Conservation (phyloP, 2,797 vertebrate genomes). For the Lithobates sylvaticus region DNA sequence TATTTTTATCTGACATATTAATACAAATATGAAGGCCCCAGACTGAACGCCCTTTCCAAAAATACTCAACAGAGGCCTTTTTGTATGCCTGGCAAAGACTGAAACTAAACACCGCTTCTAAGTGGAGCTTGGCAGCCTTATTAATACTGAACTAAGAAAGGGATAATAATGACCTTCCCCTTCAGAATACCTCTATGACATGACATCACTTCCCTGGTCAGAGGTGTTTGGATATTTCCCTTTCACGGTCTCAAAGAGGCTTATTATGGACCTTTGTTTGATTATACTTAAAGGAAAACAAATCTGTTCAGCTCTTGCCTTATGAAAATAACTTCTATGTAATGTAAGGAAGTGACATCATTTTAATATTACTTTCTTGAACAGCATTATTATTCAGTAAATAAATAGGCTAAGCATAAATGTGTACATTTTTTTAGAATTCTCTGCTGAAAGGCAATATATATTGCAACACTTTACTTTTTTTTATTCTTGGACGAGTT, state of each 20-base stretch:
- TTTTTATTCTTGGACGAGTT: not conserved
- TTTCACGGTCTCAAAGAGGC: conserved; percentile 43
- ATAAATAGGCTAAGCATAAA: conserved; percentile 33
- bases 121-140: conserved; percentile 56
- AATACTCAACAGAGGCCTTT: conserved; percentile 58
- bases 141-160: conserved; percentile 48
- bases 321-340: conserved; percentile 54
- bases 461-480: not conserved
- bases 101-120: conserved; percentile 51
- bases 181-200: conserved; percentile 49
- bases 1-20: conserved; percentile 22
- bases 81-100: conserved; percentile 36
- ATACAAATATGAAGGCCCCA: conserved; percentile 49
- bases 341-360: conserved; percentile 56
- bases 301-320: conserved; percentile 43
- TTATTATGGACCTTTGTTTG: conserved; percentile 54
- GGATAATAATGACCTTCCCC: conserved; percentile 55
- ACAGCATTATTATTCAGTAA: conserved; percentile 45
- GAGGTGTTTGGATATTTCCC: conserved; percentile 57
- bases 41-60: conserved; percentile 36
- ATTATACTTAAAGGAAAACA: conserved; percentile 52
- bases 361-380: conserved; percentile 33
- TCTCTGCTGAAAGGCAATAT: not conserved
- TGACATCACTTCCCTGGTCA: conserved; percentile 55
- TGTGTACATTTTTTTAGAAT: conserved; percentile 4